These are phyloP conservation scores for Anorthoa munda DNA, from an alignment of 2,888 invertebrate species.

Conservation along the genomic window DNA sequence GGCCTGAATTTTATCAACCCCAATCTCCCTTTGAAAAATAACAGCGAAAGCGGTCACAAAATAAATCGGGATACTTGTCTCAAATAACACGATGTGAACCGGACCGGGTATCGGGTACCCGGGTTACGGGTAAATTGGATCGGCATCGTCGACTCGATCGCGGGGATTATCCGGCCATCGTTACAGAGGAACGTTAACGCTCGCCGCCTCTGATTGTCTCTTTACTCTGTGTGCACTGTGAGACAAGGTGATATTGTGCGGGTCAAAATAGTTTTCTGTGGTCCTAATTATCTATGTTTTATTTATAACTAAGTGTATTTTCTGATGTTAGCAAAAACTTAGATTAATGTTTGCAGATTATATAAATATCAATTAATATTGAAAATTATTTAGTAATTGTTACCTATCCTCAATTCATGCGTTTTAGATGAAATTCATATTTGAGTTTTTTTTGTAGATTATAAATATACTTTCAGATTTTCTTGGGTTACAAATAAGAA, in stretches of 20 bases:
- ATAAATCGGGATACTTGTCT: slow-evolving; percentile 65
- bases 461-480: no score
- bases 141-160: slow-evolving; percentile 71
- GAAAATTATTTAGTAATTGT: no score
- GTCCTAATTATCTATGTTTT: no score
- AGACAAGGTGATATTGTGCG: slow-evolving; percentile 5
- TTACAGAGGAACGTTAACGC: slow-evolving; percentile 73
- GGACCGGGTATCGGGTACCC: slow-evolving; percentile 62
- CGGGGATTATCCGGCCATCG: slow-evolving; percentile 73
- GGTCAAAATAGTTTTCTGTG: slow-evolving; percentile 1
- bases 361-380: no score
- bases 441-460: no score
- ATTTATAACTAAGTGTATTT: not conserved
- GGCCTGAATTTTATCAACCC: slow-evolving; percentile 5
- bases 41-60: slow-evolving; percentile 56
- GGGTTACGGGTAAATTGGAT: slow-evolving; percentile 76
- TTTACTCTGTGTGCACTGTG: slow-evolving; percentile 71
- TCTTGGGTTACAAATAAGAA: no score
- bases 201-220: slow-evolving; percentile 78
- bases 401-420: no score
- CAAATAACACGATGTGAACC: slow-evolving; percentile 68
- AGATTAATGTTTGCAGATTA: no score
- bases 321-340: not conserved
- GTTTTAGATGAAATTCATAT: no score
- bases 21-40: slow-evolving; percentile 43